These are phyloP conservation scores for Sinocyclocheilus grahami DNA, from an alignment of 2,113 vertebrate species.

Conservation along the genomic window DNA sequence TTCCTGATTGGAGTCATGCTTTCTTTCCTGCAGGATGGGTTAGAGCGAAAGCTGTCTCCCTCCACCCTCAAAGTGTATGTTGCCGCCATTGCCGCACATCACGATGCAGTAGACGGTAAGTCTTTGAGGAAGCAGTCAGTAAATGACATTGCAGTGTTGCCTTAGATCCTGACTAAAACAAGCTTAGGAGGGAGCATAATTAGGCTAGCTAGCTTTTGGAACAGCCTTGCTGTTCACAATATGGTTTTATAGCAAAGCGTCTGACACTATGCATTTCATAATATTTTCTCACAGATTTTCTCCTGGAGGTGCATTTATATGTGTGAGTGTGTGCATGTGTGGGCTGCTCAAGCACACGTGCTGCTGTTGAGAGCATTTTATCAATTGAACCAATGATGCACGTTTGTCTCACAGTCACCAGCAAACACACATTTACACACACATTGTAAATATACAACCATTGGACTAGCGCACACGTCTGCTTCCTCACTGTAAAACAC, in stretches of 20 bases:
- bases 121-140: neutral
- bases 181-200: neutral
- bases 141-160: neutral
- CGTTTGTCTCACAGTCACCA: neutral
- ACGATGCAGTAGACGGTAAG: too few relatives aligned
- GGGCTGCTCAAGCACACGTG: neutral
- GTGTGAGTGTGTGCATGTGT: neutral
- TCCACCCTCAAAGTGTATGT: too few relatives aligned
- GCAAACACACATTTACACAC: constrained; percentile 5
- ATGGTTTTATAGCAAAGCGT: too few relatives aligned
- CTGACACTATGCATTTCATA: neutral
- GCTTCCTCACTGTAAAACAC: neutral
- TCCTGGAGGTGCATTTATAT: neutral
- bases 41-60: too few relatives aligned
- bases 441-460: neutral
- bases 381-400: constrained; percentile 1
- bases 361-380: neutral
- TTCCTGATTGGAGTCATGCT: too few relatives aligned
- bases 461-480: neutral
- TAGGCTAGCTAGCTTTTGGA: neutral
- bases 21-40: too few relatives aligned
- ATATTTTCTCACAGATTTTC: neutral
- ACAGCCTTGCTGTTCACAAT: neutral
- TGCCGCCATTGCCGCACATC: too few relatives aligned
- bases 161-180: neutral